Evolutionary conservation across 2,888 invertebrate species (phyloP), one percentile per base, ranked within the genome.

Genomic region (Oithona nana): DNA sequence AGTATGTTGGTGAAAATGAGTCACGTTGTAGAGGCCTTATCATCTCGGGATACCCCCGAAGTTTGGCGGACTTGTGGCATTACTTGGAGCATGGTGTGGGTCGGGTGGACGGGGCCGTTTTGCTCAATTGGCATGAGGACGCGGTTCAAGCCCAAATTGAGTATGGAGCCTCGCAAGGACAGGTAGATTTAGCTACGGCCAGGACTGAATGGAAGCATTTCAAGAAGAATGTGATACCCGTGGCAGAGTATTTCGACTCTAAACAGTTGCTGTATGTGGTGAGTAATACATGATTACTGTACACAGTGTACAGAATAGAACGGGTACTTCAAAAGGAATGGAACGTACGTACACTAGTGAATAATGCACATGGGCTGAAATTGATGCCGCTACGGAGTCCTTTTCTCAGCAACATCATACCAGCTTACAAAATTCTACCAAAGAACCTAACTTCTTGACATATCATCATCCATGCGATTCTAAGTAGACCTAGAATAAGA

Each of bases 11-110:
- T n/a, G n/a, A n/a, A n/a, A n/a, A n/a, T n/a, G n/a, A n/a, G n/a
- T n/a, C n/a, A n/a, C n/a, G n/a, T n/a, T n/a, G n/a, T n/a, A 87
- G 85, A 50, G 31, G 59, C 0, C 89, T 85, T 76, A 80, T 90
- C 62, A 83, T 89, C 65, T 88, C 88, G 61, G 89, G 90, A 52
- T 90, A 87, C 76, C 90, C 90, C 28, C 79, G 90, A 66, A 88
- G 86, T 68, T 88, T 89, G 88, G 77, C 88, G 65, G 90, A 90
- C 72, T 87, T 89, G 16, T 88, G 88, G 1, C 88, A 89, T 71
- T 90, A 89, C 72, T 84, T 87, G 0, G 87, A 89, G 24, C 74
- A 90, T 89, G n/a, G n/a, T n/a, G 86, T 90, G 68, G 86, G 88
- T 76, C 84, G 87, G 63, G 82, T 89, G 49, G 88, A 83, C 71